Base-by-base conservation (phyloP, 2,797 vertebrate genomes). In the Sarcoramphus papa region DNA sequence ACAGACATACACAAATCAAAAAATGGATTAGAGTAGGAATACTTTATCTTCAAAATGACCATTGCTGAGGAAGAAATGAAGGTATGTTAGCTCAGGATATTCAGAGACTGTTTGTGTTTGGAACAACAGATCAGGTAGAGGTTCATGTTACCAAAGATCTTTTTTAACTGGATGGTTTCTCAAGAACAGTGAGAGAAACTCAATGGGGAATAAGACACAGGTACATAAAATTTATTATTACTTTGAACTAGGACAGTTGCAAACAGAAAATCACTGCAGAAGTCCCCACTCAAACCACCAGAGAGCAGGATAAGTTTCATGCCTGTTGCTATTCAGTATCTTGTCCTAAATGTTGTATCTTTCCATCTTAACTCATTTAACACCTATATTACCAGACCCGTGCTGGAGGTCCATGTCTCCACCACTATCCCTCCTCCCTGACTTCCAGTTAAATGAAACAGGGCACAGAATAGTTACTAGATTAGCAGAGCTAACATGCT, bases 111-210 rank as follows among this genome's bases (percentile, higher is more conserved):
- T n/a, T 90, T 78, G 5, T 54, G 21, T 70, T 69, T 87, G 48
- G 18, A 78, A 37, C 27, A 88, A 43, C 6, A 56, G 31, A 56
- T 77, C 35, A 85, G 14, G 3, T 12, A 90, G 22, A 77, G 1
- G 6, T 84, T 75, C 0, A 0, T 56, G 24, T 31, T 73, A 40
- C 20, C 2, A 2, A 81, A 64, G 14, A 56, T 37, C 0, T 27
- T 63, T 81, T 85, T 83, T n/a, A 63, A 48, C 30, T 21, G 21
- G 28, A 74, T 65, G 24, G 2, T 84, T 92, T 85, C 60, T 93
- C 27, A 43, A 43, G 41, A 83, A 54, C 45, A 65, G 37, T 17
- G 43, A 85, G 28, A 63, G 17, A 88, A 91, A 64, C 6, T 69
- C 54, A 30, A 0, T 18, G 13, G 18, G 35, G 30, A 73, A 27